Conservation (phyloP, 2,797 vertebrate genomes). For the Pteronotus mesoamericanus region DNA sequence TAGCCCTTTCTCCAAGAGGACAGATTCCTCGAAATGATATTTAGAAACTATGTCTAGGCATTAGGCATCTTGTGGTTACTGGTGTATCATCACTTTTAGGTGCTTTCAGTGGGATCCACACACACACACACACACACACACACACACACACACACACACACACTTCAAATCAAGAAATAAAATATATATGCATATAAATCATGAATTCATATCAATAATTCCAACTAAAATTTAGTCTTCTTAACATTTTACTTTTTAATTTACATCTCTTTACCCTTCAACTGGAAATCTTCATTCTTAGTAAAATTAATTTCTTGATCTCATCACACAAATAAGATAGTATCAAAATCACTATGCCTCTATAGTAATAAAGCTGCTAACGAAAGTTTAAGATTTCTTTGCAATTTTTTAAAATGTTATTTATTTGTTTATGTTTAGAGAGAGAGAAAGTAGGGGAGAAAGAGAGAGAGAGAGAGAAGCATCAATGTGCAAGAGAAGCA, state of each 20-base stretch:
- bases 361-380: background rate
- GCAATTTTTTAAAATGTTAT: background rate
- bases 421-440: background rate
- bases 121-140: background rate
- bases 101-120: background rate
- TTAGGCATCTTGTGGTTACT: background rate
- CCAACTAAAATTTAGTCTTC: background rate
- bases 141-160: background rate
- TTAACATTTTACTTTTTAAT: background rate
- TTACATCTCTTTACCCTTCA: background rate
- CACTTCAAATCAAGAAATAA: background rate
- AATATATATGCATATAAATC: background rate
- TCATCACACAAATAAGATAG: background rate
- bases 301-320: background rate
- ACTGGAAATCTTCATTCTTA: background rate
- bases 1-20: background rate
- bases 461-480: background rate
- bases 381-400: background rate
- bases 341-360: background rate
- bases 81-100: background rate
- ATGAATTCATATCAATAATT: background rate
- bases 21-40: background rate
- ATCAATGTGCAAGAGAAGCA: background rate
- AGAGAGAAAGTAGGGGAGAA: background rate
- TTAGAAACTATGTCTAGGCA: background rate